Conservation (phyloP, 2,113 vertebrate genomes). For the Prolemur simus region DNA sequence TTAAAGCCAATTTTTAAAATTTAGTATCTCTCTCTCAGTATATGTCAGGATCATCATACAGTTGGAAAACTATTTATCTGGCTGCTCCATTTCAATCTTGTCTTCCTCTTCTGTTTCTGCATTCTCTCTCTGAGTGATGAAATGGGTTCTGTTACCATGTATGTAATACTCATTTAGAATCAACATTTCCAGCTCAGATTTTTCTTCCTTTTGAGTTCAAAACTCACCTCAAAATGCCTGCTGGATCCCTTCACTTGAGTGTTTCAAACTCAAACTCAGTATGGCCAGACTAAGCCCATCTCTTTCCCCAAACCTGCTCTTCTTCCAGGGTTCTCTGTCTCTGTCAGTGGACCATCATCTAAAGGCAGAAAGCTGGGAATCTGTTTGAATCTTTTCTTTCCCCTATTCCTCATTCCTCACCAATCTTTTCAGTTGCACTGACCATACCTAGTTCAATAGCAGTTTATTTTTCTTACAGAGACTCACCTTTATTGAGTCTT, state of each 20-base stretch:
- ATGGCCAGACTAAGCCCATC: neutral
- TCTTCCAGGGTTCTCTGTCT: neutral
- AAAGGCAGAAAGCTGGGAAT: neutral
- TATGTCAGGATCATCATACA: neutral
- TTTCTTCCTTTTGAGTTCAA: neutral
- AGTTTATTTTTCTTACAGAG: neutral
- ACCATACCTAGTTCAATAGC: neutral
- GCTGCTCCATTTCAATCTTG: neutral
- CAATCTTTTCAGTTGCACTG: neutral
- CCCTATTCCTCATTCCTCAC: neutral
- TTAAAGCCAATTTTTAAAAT: conserved; percentile 10
- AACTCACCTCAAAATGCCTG: neutral
- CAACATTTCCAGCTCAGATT: neutral
- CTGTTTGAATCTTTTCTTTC: neutral
- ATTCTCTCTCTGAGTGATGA: neutral
- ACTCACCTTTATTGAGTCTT: neutral
- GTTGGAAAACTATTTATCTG: neutral
- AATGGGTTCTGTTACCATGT: neutral
- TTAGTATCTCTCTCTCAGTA: neutral
- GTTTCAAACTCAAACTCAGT: neutral
- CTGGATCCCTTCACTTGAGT: neutral
- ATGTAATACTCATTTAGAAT: neutral
- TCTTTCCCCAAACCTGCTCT: neutral
- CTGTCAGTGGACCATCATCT: neutral
- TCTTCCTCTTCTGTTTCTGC: neutral